Evolutionary conservation across 2,888 invertebrate species (phyloP).

Genomic region (Protonemura montana): DNA sequence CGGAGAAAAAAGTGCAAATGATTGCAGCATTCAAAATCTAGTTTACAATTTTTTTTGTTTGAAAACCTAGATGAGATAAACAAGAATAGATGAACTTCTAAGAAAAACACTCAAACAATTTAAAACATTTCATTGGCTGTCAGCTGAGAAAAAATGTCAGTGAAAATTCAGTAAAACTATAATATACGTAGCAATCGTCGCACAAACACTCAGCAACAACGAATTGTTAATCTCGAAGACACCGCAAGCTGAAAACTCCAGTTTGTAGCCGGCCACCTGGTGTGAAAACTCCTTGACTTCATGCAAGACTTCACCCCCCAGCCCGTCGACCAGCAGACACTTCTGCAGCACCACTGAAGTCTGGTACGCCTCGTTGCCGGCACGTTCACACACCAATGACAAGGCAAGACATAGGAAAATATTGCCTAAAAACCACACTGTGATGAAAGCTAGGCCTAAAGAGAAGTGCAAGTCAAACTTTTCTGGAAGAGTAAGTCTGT

Average conservation of each 20-base stretch:
- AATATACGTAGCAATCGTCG: neutral
- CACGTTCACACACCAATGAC: neutral
- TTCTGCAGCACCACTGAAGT: neutral
- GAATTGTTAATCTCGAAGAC: neutral
- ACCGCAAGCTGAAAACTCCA: neutral
- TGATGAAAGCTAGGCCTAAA: neutral
- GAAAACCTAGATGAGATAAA: no score
- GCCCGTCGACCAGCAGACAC: neutral
- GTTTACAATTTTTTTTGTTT: no score
- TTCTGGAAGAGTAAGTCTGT: neutral
- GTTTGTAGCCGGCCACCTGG: neutral
- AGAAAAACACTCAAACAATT: no score
- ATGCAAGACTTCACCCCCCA: neutral
- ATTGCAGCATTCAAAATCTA: no score
- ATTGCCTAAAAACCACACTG: neutral
- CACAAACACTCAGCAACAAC: slow-evolving; percentile 8
- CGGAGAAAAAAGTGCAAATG: no score
- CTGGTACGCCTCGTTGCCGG: neutral
- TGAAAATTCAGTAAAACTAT: neutral
- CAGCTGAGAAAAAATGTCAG: no score
- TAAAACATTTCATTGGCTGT: no score
- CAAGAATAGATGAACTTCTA: no score
- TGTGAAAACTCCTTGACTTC: neutral
- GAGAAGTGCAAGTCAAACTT: no score
- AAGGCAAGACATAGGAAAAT: neutral